Conservation (phyloP, 2,113 vertebrate genomes). For the Nothobranchius furzeri region DNA sequence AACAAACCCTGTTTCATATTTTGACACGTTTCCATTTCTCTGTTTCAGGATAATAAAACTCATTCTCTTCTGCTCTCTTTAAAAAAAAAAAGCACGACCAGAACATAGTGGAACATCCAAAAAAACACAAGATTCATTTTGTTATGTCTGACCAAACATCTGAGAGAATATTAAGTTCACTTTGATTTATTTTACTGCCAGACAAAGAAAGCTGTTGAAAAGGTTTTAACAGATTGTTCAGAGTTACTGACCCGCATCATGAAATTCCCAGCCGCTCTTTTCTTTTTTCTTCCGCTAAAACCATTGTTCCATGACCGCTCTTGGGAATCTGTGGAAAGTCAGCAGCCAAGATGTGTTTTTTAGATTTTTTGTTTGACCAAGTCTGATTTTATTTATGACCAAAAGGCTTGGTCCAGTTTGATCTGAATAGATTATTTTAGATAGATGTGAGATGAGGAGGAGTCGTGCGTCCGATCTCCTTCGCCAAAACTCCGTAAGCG, state of each 20-base stretch:
- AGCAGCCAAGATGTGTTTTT: slow-evolving; percentile 32
- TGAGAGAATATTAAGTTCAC: slow-evolving; percentile 33
- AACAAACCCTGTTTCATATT: slow-evolving; percentile 4
- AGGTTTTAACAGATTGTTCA: slow-evolving; percentile 55
- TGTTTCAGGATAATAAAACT: slow-evolving; percentile 9
- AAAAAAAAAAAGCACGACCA: slow-evolving; percentile 23
- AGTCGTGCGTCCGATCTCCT: too few species aligned
- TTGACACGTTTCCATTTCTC: not conserved
- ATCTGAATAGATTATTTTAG: not conserved
- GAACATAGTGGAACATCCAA: slow-evolving; percentile 22
- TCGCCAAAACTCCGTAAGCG: too few species aligned
- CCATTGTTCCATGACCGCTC: slow-evolving; percentile 47
- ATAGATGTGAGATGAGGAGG: not conserved
- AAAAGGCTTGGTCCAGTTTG: slow-evolving; percentile 3
- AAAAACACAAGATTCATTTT: slow-evolving; percentile 18
- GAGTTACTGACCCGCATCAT: slow-evolving; percentile 49
- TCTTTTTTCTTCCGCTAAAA: not conserved
- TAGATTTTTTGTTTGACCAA: not conserved
- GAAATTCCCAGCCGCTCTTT: slow-evolving; percentile 27
- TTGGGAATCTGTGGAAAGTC: slow-evolving; percentile 38
- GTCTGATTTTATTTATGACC: slow-evolving; percentile 24
- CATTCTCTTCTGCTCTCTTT: slow-evolving; percentile 10
- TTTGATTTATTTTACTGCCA: slow-evolving; percentile 50
- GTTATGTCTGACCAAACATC: slow-evolving; percentile 32
- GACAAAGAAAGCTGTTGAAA: slow-evolving; percentile 40